These are phyloP conservation scores for Calycopis cecrops DNA, from an alignment of 1,140 invertebrate genomes.

Conservation along the genomic window DNA sequence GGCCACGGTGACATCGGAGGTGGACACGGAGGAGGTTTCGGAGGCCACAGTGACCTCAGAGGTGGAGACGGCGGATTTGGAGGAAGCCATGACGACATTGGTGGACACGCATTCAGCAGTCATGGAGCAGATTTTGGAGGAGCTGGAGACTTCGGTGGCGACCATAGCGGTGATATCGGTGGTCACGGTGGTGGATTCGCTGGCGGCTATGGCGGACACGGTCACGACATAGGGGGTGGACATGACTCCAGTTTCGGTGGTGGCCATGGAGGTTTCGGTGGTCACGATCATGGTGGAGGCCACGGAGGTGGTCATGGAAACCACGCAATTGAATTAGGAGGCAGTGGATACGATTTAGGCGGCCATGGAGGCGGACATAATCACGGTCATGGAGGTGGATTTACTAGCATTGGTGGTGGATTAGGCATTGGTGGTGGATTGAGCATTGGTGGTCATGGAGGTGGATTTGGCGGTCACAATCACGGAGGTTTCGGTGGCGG, in stretches of 20 bases:
- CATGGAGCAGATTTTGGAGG: conserved; percentile 36
- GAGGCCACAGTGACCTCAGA: conserved; percentile 12
- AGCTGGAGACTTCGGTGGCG: conserved; percentile 24
- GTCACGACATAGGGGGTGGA: conserved; percentile 13
- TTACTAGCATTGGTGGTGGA: conserved; percentile 22
- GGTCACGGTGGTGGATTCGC: conserved; percentile 20
- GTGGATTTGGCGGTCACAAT: conserved; percentile 22
- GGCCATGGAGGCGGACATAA: conserved; percentile 25
- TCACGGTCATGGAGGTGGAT: conserved; percentile 13
- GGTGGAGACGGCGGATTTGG: conserved; percentile 23
- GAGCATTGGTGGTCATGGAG: conserved; percentile 25
- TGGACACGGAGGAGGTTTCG: conserved; percentile 24
- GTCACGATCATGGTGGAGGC: conserved; percentile 15
- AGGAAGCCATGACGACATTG: conserved; percentile 22
- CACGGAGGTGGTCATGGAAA: conserved; percentile 29
- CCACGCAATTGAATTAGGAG: conserved; percentile 22
- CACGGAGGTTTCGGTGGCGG: conserved; percentile 27
- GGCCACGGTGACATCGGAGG: conserved; percentile 20
- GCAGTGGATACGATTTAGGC: conserved; percentile 24
- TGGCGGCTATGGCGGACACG: conserved; percentile 20
- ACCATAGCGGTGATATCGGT: conserved; percentile 14
- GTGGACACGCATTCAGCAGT: conserved; percentile 26
- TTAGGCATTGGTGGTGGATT: conserved; percentile 30
- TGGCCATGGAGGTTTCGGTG: conserved; percentile 25
- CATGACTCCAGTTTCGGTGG: conserved; percentile 17